Evolutionary conservation across 2,888 invertebrate genomes (phyloP).

Genomic region (Spilarctia lutea): DNA sequence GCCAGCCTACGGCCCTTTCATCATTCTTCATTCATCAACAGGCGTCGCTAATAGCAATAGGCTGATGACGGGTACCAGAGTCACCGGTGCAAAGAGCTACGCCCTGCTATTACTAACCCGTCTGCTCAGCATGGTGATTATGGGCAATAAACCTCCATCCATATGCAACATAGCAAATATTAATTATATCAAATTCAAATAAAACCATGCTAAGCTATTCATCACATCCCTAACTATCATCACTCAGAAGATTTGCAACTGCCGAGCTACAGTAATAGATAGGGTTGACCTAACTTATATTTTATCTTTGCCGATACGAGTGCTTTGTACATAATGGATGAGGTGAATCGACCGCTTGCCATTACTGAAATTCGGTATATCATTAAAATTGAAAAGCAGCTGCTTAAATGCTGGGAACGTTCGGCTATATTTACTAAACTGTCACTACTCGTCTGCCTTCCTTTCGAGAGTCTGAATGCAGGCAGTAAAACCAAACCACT

Average conservation of each 20-base stretch:
- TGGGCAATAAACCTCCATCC: too few relatives aligned
- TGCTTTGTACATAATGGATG: slow-evolving; percentile 60
- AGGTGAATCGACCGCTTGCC: slow-evolving; percentile 54
- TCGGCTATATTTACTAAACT: slow-evolving; percentile 20
- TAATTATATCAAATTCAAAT: background rate
- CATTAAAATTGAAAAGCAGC: slow-evolving; percentile 63
- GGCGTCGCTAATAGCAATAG: too few relatives aligned
- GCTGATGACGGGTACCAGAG: too few relatives aligned
- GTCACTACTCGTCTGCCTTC: slow-evolving; percentile 1
- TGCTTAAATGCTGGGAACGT: slow-evolving; percentile 32
- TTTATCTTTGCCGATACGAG: slow-evolving; percentile 57
- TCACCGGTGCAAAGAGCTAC: too few relatives aligned
- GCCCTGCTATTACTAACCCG: too few relatives aligned
- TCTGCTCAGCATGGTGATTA: too few relatives aligned
- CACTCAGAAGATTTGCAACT: slow-evolving; percentile 35
- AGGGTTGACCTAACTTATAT: slow-evolving; percentile 56
- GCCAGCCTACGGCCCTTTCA: too few relatives aligned
- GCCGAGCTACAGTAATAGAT: slow-evolving; percentile 38
- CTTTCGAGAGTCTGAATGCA: background rate
- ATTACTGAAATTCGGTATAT: slow-evolving; percentile 59
- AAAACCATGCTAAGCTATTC: background rate
- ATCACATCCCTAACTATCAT: slow-evolving; percentile 28
- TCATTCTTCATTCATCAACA: too few relatives aligned
- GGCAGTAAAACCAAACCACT: background rate
- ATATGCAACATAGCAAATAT: too few relatives aligned